These are phyloP conservation scores for Osmerus eperlanus DNA, from an alignment of 2,113 vertebrate species.

Conservation along the genomic window DNA sequence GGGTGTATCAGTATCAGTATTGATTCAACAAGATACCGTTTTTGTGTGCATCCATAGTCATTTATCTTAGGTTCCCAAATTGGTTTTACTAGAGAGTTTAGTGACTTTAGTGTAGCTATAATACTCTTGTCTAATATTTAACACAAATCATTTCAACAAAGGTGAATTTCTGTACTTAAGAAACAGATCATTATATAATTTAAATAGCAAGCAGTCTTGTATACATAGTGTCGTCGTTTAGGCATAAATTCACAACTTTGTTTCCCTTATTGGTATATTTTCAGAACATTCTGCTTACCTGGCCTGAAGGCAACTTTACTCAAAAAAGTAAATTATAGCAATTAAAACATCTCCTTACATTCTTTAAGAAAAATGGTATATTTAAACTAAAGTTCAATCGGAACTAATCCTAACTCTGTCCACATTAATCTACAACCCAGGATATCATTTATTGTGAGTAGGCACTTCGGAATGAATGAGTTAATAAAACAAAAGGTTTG, in stretches of 20 bases:
- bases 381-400: not conserved
- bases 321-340: slow-evolving; percentile 8
- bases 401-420: slow-evolving; percentile 32
- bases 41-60: no score
- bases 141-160: not conserved
- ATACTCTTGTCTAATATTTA: not conserved
- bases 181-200: not conserved
- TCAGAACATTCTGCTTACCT: not conserved
- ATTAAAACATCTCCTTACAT: slow-evolving; percentile 34
- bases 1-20: no score
- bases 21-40: no score
- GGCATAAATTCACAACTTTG: no score
- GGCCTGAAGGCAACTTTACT: not conserved
- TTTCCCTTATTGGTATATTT: not conserved
- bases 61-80: no score
- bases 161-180: not conserved
- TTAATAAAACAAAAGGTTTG: slow-evolving; percentile 1
- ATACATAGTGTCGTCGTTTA: not conserved
- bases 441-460: slow-evolving; percentile 41
- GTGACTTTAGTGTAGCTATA: no score
- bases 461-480: slow-evolving; percentile 64
- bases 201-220: not conserved
- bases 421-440: not conserved
- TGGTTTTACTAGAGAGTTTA: no score
- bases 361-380: slow-evolving; percentile 22